These are phyloP conservation scores for Nemotelus nigrinus DNA, from an alignment of 2,888 invertebrate species.

Conservation along the genomic window DNA sequence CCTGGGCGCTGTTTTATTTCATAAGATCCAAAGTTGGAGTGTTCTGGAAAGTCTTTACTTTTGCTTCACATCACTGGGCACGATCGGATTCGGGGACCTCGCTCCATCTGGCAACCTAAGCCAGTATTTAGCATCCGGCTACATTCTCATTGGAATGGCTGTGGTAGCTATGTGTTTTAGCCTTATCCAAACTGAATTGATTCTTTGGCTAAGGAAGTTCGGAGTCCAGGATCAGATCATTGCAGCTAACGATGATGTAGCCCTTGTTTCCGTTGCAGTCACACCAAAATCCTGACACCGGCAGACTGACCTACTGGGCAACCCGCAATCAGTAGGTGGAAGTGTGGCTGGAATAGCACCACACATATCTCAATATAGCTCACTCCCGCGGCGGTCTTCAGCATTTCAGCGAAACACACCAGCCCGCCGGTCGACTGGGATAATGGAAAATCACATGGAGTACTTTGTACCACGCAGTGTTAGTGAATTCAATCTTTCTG, in stretches of 20 bases:
- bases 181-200: constrained; percentile 81
- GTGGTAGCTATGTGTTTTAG: constrained; percentile 89
- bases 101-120: constrained; percentile 77
- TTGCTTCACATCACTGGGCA: constrained; percentile 81
- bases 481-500: constrained; percentile 82
- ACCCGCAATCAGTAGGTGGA: constrained; percentile 58
- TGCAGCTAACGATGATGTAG: constrained; percentile 67
- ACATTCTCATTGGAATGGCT: constrained; percentile 85
- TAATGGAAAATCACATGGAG: constrained; percentile 75
- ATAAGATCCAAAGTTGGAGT: constrained; percentile 90
- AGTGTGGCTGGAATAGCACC: constrained; percentile 64
- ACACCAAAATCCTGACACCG: constrained; percentile 71
- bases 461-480: constrained; percentile 86
- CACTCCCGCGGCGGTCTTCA: constrained; percentile 67
- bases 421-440: constrained; percentile 71
- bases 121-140: constrained; percentile 80
- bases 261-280: constrained; percentile 67
- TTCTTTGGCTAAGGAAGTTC: constrained; percentile 64
- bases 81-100: constrained; percentile 85
- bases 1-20: constrained; percentile 89
- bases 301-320: constrained; percentile 63
- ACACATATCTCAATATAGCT: constrained; percentile 67
- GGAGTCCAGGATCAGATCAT: constrained; percentile 62
- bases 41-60: constrained; percentile 87
- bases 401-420: constrained; percentile 74